These are phyloP conservation scores for Rousettus madagascariensis DNA, from an alignment of 2,797 vertebrate species.

Conservation along the genomic window DNA sequence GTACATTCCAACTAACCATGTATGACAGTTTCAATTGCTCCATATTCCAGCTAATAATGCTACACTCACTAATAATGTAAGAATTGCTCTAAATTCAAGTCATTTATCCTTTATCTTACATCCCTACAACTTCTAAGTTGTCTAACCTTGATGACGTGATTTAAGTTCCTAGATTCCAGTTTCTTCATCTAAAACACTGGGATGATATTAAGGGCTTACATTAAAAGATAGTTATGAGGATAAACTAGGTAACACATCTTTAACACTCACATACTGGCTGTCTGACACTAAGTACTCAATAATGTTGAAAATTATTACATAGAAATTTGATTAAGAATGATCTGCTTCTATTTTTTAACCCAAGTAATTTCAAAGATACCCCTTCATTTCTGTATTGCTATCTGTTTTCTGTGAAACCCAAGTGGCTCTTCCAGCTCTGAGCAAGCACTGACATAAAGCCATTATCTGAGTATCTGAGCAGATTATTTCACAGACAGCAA, in stretches of 20 bases:
- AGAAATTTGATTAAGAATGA: slow-evolving; percentile 9
- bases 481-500: background rate
- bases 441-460: background rate
- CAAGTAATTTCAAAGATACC: background rate
- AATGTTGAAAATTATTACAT: background rate
- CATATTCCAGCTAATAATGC: background rate
- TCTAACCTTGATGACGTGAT: background rate
- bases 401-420: background rate
- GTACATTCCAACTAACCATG: background rate
- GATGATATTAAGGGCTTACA: background rate
- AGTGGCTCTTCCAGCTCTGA: background rate
- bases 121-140: background rate
- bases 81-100: background rate
- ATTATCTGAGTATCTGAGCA: background rate
- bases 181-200: slow-evolving; percentile 14
- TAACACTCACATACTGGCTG: background rate
- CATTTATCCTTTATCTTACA: background rate
- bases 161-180: background rate
- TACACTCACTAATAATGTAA: background rate
- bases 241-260: background rate
- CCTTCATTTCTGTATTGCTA: background rate
- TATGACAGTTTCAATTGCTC: background rate
- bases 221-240: slow-evolving; percentile 7
- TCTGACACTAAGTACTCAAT: background rate
- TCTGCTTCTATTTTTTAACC: background rate